Base-by-base conservation (phyloP, 2,113 vertebrate species). In the Accipiter virgatus region DNA sequence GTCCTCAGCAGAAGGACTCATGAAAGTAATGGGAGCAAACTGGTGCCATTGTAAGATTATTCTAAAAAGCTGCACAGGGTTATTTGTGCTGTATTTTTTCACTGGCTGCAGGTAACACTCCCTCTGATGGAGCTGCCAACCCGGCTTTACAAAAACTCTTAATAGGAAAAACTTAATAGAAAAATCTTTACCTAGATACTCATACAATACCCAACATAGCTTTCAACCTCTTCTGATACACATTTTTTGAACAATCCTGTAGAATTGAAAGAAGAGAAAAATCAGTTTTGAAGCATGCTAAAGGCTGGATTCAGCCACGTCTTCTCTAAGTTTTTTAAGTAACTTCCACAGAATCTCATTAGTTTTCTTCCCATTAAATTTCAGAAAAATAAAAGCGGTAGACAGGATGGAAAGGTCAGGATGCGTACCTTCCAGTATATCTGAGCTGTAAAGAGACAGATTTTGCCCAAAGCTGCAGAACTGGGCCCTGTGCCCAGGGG, bases 401-500 rank as follows among this genome's bases (percentile, higher is more conserved):
- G 73, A 32, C 8, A 75, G 40, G 23, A 40, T n/a, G 77, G 73
- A 75, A 92, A 81, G 61, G 61, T 42, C 65, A 87, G 36, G 45
- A 53, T 87, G 31, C 9, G 63, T 68, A 11, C 45, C 16, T 86
- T 63, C 43, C 40, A 40, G 12, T 6, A 10, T 27, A 63, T 40
- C 43, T 80, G 25, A 94, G 52, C 48, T 87, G 40, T 29, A 31
- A 29, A 67, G 17, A 79, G 25, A 56, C 19, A 34, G 22, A 75
- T 80, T 95, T 83, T 88, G 11, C 20, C 29, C 52, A 59, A 22
- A 85, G 56, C 48, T 94, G 74, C 40, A 92, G 88, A 87, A 88
- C 38, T 73, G 52, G 59, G 56, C 59, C 55, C 29, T 56, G 40
- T 62, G 75, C 80, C 67, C 34, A 68, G 38, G 19, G 19, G 40